These are phyloP conservation scores for Drosophila paramelanica DNA, from an alignment of 2,888 invertebrate genomes.

Conservation along the genomic window DNA sequence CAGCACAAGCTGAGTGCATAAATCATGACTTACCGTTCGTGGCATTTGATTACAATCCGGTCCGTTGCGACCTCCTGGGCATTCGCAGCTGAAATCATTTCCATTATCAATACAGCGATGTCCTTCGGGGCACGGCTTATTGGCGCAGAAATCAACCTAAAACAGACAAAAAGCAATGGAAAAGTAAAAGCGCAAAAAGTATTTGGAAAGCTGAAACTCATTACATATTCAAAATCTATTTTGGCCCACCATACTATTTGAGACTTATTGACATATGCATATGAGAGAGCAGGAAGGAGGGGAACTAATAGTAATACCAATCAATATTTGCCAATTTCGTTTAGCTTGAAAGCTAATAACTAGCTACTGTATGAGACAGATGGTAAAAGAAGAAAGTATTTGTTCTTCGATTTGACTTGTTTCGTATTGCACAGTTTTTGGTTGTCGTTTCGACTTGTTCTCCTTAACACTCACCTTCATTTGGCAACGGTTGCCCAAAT, in stretches of 20 bases:
- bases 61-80: constrained; percentile 89
- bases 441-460: constrained; percentile 14
- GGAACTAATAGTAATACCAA: not conserved
- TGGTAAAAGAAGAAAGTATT: no score
- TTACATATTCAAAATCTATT: constrained; percentile 71
- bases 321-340: not conserved
- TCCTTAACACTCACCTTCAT: constrained; percentile 87
- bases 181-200: constrained; percentile 36
- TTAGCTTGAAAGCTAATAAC: no score
- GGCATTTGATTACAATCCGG: constrained; percentile 89
- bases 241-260: not conserved
- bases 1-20: constrained; percentile 69
- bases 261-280: constrained; percentile 1
- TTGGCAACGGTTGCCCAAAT: constrained; percentile 89
- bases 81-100: constrained; percentile 91
- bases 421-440: not conserved
- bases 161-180: constrained; percentile 23
- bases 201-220: constrained; percentile 58
- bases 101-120: constrained; percentile 90
- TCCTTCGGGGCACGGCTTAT: constrained; percentile 89
- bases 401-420: no score
- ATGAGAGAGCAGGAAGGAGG: not conserved
- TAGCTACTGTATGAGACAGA: no score
- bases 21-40: constrained; percentile 87
- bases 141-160: constrained; percentile 89